phyloP scores from a whole-genome alignment of 2,888 invertebrate species.

The Incurvaria masculella region DNA sequence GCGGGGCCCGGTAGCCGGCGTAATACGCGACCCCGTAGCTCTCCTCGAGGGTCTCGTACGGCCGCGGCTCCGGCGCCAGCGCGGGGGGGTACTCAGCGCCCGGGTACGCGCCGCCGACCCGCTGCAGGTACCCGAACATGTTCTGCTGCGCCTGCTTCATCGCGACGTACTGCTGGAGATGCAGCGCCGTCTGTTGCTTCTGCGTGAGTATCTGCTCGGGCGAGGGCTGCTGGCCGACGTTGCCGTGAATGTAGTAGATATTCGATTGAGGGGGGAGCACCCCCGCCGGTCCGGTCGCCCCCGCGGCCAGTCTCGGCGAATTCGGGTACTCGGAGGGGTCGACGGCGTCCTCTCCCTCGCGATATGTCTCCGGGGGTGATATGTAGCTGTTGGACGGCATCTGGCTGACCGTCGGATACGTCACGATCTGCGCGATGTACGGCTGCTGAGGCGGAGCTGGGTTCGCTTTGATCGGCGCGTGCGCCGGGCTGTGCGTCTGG shows the following conservation, averaged over 20 bases:
- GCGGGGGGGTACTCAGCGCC: constrained; percentile 34
- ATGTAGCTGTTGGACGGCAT: constrained; percentile 46
- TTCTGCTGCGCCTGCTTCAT: constrained; percentile 55
- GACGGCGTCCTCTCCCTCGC: constrained; percentile 36
- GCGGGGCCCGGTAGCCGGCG: constrained; percentile 26
- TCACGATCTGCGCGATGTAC: constrained; percentile 48
- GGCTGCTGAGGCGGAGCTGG: constrained; percentile 30
- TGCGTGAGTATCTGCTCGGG: constrained; percentile 39
- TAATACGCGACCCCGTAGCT: constrained; percentile 34
- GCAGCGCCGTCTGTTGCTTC: constrained; percentile 47
- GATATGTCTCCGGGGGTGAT: constrained; percentile 48
- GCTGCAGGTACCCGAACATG: constrained; percentile 42
- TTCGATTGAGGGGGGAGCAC: constrained; percentile 33
- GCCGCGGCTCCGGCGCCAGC: constrained; percentile 25
- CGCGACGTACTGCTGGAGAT: constrained; percentile 50
- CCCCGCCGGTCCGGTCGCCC: constrained; percentile 21
- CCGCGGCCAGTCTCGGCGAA: constrained; percentile 25
- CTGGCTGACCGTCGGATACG: constrained; percentile 48
- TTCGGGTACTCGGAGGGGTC: constrained; percentile 30
- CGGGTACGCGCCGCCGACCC: constrained; percentile 44
- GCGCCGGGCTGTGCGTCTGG: constrained; percentile 52
- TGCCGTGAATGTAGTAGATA: constrained; percentile 49
- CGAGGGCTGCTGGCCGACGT: constrained; percentile 27
- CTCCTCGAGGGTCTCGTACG: constrained; percentile 30
- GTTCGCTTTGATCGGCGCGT: constrained; percentile 27